A percentile compares a stretch with the other conserved stretches of the same genome.
Conservation (phyloP, 2,888 invertebrate genomes). For the Agelastica alni region DNA sequence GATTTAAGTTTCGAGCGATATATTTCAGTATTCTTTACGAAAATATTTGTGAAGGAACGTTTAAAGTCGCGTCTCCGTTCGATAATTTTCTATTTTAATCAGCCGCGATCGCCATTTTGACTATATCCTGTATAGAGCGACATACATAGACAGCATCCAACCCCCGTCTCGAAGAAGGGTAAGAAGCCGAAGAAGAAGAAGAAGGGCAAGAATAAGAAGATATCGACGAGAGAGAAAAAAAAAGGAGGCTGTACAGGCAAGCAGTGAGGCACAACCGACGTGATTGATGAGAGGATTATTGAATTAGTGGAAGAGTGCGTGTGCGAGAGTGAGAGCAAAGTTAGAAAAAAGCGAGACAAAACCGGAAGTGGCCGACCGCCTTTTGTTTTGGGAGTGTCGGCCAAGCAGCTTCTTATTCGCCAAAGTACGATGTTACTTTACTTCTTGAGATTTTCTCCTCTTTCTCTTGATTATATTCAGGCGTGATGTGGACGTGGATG, state of each 20-base stretch:
- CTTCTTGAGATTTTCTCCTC: too few relatives aligned
- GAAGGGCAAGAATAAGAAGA: constrained; percentile 15
- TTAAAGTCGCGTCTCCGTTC: too few relatives aligned
- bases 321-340: constrained; percentile 17
- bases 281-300: constrained; percentile 50
- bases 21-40: too few relatives aligned
- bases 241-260: constrained; percentile 24
- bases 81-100: too few relatives aligned
- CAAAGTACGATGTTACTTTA: too few relatives aligned
- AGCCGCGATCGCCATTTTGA: neutral
- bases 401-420: constrained; percentile 45
- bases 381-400: constrained; percentile 52
- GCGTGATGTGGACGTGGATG: too few relatives aligned
- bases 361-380: constrained; percentile 51
- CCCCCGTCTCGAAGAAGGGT: constrained; percentile 2
- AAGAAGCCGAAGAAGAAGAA: constrained; percentile 2
- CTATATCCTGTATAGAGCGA: constrained; percentile 2
- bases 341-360: neutral
- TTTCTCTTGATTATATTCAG: too few relatives aligned
- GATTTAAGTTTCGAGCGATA: too few relatives aligned
- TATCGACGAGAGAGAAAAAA: constrained; percentile 10
- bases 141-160: neutral
- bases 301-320: constrained; percentile 39
- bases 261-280: constrained; percentile 21
- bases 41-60: too few relatives aligned